Conservation (phyloP, 2,888 invertebrate species). For the Kryphioiulus occultus region DNA sequence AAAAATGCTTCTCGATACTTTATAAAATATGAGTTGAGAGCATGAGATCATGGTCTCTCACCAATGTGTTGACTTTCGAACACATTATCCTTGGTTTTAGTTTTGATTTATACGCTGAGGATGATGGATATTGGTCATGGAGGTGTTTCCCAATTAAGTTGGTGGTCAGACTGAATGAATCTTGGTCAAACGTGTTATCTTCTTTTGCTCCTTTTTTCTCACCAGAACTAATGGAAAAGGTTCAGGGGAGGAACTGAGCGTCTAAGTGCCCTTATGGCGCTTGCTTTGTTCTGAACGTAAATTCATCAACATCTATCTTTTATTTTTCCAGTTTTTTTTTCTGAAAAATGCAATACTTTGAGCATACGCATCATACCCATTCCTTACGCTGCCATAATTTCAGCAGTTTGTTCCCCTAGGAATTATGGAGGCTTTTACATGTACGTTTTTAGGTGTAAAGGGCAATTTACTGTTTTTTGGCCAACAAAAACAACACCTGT, state of each 20-base stretch:
- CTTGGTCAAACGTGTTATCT: background rate
- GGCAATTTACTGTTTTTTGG: background rate
- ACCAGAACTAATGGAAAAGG: background rate
- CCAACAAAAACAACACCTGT: background rate
- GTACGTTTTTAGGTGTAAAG: background rate
- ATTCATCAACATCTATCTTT: background rate
- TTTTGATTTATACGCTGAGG: background rate
- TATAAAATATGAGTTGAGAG: too few relatives aligned
- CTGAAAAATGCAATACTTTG: background rate
- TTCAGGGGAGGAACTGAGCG: background rate
- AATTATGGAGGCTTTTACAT: background rate
- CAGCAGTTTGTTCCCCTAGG: background rate
- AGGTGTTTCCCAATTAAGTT: conserved; percentile 17
- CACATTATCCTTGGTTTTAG: background rate
- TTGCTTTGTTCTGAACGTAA: conserved; percentile 17
- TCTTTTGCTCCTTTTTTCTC: background rate
- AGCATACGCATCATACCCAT: background rate
- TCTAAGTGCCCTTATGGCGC: background rate
- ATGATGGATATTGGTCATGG: background rate
- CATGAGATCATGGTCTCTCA: too few relatives aligned
- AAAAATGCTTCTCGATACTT: too few relatives aligned
- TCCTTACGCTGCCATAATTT: background rate
- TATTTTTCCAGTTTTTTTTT: background rate
- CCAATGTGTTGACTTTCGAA: background rate
- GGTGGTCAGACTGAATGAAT: background rate